Conservation (phyloP, 2,888 invertebrate species). For the Andrena bucephala region DNA sequence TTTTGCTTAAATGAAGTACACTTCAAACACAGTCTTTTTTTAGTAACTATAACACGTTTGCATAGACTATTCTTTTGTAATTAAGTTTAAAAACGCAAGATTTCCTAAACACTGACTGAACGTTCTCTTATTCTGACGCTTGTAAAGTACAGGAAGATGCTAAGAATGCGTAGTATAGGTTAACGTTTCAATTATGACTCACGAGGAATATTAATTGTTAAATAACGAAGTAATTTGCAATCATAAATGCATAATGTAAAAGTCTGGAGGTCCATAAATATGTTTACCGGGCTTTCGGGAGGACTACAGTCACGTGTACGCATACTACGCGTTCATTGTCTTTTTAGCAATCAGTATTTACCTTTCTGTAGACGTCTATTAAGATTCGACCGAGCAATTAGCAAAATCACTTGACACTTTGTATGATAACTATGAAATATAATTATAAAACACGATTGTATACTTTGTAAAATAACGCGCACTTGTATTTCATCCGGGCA, state of each 20-base stretch:
- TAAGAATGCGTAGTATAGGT: conserved; percentile 18
- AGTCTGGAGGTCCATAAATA: conserved; percentile 4
- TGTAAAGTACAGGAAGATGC: background rate
- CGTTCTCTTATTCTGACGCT: background rate
- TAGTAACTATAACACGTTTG: background rate
- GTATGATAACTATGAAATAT: conserved; percentile 5
- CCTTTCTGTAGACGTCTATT: background rate
- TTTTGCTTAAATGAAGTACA: background rate
- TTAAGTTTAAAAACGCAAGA: background rate
- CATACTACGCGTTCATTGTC: background rate
- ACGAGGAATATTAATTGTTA: background rate
- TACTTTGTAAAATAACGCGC: conserved; percentile 31
- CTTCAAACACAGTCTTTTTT: background rate
- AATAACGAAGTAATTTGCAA: background rate
- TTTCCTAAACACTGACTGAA: background rate
- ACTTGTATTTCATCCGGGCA: conserved; percentile 27
- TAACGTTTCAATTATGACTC: conserved; percentile 1
- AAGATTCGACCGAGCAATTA: background rate
- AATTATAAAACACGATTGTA: conserved; percentile 9
- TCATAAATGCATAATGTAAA: background rate
- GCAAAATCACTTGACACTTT: conserved; percentile 5
- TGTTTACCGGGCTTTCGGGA: background rate
- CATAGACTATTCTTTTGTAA: background rate
- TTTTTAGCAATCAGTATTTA: conserved; percentile 31
- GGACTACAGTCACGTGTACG: conserved; percentile 3